Base-by-base conservation (phyloP, 2,113 vertebrate genomes). In the Nerophis lumbriciformis region DNA sequence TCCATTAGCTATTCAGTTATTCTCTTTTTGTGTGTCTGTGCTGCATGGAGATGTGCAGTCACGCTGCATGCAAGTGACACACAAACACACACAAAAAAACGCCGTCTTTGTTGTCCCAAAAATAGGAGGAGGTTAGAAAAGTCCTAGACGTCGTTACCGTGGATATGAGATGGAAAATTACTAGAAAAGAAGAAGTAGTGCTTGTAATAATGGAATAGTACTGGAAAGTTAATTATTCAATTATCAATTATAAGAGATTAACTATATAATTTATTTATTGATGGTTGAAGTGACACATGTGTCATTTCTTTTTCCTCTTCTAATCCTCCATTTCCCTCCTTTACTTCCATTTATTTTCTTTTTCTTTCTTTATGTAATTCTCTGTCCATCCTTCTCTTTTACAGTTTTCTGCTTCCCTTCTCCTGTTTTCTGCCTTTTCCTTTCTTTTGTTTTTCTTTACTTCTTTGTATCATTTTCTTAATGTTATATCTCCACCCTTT, bases 1-100 rank as follows among this genome's bases (percentile, higher is more conserved):
- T 75, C 51, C 85, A 85, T 88, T 85, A 88, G 37, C 58, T 86
- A 88, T 88, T 88, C 85, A 88, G 87, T 87, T 85, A 88, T 88
- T 88, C 83, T 71, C 76, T 85, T 77, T 85, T 75, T 68, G 82
- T 84, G 83, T 82, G 81, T 80, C 67, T 83, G 75, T 72, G 83
- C 77, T 79, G 68, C 77, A 86, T 89, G 85, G 82, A 73, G 87
- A 87, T 86, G 83, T 72, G 57, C 79, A 83, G 83, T 87, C 87
- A 87, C 77, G 71, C 74, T 59, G 80, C 79, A 82, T 82, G 84
- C 87, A 88, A 85, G 83, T 86, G 82, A 82, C 69, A 59, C 69
- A 52, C 64, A 80, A 65, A 76, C 78, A 84, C 77, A 86, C 81
- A 78, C 66, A 76, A 82, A 80, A 83, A 86, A 88, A 65, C 65